Evolutionary conservation across 2,113 vertebrate genomes (phyloP).

Genomic region (Perccottus glenii): DNA sequence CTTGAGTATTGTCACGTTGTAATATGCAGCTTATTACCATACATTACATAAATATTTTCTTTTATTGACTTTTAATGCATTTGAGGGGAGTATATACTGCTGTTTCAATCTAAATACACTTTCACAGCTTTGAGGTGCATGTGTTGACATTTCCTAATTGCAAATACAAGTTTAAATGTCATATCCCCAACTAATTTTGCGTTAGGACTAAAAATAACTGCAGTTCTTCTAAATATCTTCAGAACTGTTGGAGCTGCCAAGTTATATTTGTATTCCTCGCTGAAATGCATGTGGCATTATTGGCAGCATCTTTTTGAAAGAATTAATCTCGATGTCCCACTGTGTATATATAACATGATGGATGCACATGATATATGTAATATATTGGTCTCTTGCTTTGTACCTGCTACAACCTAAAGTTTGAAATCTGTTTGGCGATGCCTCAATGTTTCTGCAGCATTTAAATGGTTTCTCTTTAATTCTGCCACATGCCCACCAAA

Average conservation of each 20-base stretch:
- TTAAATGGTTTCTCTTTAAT: too few species aligned
- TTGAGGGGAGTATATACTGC: too few species aligned
- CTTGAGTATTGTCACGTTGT: background rate
- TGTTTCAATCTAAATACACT: background rate
- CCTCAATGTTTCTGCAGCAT: background rate
- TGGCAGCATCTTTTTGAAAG: background rate
- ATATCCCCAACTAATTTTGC: conserved; percentile 20
- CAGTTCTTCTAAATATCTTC: conserved; percentile 46
- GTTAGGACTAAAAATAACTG: conserved; percentile 31
- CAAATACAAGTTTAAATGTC: conserved; percentile 44
- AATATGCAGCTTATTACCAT: too few species aligned
- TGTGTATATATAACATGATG: too few species aligned
- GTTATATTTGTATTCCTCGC: background rate
- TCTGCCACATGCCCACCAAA: too few species aligned
- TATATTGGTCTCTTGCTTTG: too few species aligned
- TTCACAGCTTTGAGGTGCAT: conserved; percentile 33
- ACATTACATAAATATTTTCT: too few species aligned
- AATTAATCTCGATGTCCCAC: too few species aligned
- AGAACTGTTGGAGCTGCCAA: conserved; percentile 33
- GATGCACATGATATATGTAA: too few species aligned
- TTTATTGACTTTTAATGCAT: too few species aligned
- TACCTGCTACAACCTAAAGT: too few species aligned
- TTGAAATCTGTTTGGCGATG: too few species aligned
- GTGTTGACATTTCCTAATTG: conserved; percentile 47
- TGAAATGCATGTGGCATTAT: background rate